Percentiles rank a stretch among this genome's conserved stretches.
These are phyloP conservation scores for Nyleta sp. DNA, from an alignment of 2,888 invertebrate genomes.

Conservation along the genomic window DNA sequence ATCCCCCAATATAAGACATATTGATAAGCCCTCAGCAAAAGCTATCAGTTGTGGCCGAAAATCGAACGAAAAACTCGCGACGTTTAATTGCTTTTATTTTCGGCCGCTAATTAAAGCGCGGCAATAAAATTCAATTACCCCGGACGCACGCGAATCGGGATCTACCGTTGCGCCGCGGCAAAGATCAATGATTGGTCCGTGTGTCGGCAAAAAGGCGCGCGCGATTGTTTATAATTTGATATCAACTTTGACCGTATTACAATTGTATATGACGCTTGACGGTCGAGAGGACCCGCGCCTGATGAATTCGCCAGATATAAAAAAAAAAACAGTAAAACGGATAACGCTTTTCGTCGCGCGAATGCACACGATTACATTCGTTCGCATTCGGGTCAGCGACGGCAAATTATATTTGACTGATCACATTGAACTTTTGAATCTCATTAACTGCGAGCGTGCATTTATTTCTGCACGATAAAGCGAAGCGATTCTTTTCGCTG, in stretches of 20 bases:
- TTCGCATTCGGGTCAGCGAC: constrained; percentile 22
- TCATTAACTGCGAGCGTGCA: not conserved
- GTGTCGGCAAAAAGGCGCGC: too few species aligned
- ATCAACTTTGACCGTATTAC: too few species aligned
- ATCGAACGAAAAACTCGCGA: constrained; percentile 4
- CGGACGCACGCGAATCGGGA: not conserved
- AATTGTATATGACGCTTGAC: too few species aligned
- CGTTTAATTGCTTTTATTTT: constrained; percentile 20
- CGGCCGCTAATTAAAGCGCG: constrained; percentile 4
- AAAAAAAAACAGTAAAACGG: too few species aligned
- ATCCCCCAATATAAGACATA: too few species aligned
- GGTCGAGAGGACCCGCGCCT: too few species aligned
- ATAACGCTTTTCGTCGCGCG: too few species aligned
- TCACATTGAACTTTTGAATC: constrained; percentile 10
- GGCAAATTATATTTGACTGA: constrained; percentile 7
- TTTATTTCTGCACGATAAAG: not conserved
- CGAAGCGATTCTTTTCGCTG: too few species aligned
- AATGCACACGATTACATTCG: too few species aligned
- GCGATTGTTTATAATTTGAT: too few species aligned
- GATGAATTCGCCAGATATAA: too few species aligned
- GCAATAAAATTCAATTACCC: constrained; percentile 33
- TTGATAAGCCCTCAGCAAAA: not conserved
- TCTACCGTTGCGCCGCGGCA: constrained; percentile 5
- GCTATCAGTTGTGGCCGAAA: not conserved
- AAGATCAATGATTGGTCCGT: not conserved